Base-by-base conservation (phyloP, 2,888 invertebrate genomes). In the Ashinkailepas kermadecensis region DNA sequence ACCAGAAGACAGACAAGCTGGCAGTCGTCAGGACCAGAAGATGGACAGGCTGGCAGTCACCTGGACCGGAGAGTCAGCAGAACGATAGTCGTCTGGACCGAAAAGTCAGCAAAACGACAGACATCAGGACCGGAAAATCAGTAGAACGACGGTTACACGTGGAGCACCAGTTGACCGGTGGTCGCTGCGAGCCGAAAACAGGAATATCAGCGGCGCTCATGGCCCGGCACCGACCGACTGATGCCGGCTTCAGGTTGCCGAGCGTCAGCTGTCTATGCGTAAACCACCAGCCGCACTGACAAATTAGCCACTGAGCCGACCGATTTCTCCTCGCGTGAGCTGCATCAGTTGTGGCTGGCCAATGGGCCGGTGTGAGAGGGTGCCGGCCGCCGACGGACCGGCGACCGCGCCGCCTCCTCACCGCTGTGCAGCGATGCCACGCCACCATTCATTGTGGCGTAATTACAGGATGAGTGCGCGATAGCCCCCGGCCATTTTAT, bases 401-500 rank as follows among this genome's bases (percentile, higher is more conserved):
- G 39, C 12, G 11, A 13, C 70, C 25, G 25, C 39, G 12, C 7
- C 70, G 39, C 10, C 65, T 12, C 70, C 25, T 15, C 39, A 15
- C 70, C 25, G 39, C 15, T 18, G 62, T 3, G 23, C 65, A 18
- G 65, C 65, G 65, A 0, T 23, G 18, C 9, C 65, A 18, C 10
- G 70, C 70, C 21, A 56, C 74, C 74, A 56, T 12, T 65, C 65
- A 65, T 65, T 65, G 62, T 65, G 23, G 11, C 54, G 15, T 74
- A 56, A 74, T 74, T 74, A 74, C 74, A 56, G 74, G 74, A 56
- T 74, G 74, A 74, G 74, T 74, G 74, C 56, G 74, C 56, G 54
- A 74, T 56, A 4, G 54, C 74, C 74, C 21, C 74, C 74, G 74
- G 74, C 54, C 74, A 74, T 56, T 74, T 74, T 54, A 56, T 74